Evolutionary conservation across 2,888 invertebrate species (phyloP), one percentile per base, ranked within the genome.

Genomic region (Ophion ventricosus): DNA sequence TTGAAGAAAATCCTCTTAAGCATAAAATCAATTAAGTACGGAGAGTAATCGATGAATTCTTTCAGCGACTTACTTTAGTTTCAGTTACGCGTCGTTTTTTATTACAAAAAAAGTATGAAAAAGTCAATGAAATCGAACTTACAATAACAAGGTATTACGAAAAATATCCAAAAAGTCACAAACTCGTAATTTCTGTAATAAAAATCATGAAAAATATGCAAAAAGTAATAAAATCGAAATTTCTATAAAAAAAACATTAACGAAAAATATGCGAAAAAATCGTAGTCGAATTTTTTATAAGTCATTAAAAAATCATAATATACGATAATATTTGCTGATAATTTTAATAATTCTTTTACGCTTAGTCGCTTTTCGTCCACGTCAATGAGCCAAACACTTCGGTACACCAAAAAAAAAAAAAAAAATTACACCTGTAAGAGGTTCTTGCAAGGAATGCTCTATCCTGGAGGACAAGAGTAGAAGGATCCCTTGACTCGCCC

Each of bases 401-500:
- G 29, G 29, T n/a, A 35, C 10, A 64, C 10, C 20, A 1, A 29
- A n/a, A 43, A 49, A 49, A 73, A 73, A 1, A 29, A n/a, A 43
- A 49, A 49, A 73, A 73, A 66, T 14, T 61, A 76, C 76, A 78
- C 67, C 73, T 78, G 77, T 25, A 35, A 67, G 56, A 64, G 4
- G 25, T 40, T 56, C 54, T 54, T 17, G 57, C 23, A 23, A 72
- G 35, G 40, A 63, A 66, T 61, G 17, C 25, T 35, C 25, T 57
- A 23, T 61, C 49, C 0, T 14, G 49, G 2, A n/a, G 23, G 49
- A 64, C 26, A 3, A 57, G 40, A 57, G 26, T 40, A 26, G n/a
- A 43, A 64, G 23, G 29, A 77, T 23, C 26, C 29, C 73, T 80
- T 40, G 75, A 79, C 66, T 76, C 76, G 70, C 83, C 70, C 80